phyloP scores from a whole-genome alignment of 2,888 invertebrate genomes.

The Cactoblastis cactorum region DNA sequence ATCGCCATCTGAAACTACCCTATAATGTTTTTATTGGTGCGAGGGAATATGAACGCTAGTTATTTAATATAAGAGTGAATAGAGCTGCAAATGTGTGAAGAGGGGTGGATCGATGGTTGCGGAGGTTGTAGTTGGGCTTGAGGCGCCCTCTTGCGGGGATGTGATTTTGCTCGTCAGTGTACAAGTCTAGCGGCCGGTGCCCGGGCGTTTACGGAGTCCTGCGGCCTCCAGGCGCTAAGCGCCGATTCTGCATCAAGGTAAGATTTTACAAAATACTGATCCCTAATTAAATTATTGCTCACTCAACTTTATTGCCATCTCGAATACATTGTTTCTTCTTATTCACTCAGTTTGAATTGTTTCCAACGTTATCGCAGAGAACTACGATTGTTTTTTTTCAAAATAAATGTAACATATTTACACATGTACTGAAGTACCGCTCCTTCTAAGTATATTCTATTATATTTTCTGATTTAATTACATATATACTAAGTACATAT shows the following conservation, averaged over 20 bases:
- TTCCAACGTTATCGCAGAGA: no score
- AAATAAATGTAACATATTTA: no score
- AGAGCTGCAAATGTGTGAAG: slow-evolving; percentile 23
- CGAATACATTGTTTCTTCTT: no score
- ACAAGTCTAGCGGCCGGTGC: slow-evolving; percentile 43
- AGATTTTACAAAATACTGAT: no score
- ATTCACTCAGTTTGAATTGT: no score
- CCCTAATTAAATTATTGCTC: no score
- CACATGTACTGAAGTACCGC: no score
- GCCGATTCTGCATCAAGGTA: slow-evolving; percentile 36
- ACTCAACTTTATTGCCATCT: no score
- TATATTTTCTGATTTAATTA: no score
- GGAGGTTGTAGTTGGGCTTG: slow-evolving; percentile 29
- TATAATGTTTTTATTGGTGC: slow-evolving; percentile 14
- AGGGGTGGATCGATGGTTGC: slow-evolving; percentile 67
- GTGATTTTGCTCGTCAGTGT: slow-evolving; percentile 39
- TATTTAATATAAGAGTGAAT: slow-evolving; percentile 27
- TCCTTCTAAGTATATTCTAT: no score
- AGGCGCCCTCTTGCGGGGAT: slow-evolving; percentile 43
- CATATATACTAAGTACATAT: no score
- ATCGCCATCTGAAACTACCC: slow-evolving; percentile 27
- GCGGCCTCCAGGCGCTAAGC: slow-evolving; percentile 28
- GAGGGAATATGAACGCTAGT: slow-evolving; percentile 36
- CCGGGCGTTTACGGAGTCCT: slow-evolving; percentile 40
- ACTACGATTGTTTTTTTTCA: no score